A percentile compares a stretch with the other conserved stretches of the same genome.
phyloP scores from a whole-genome alignment of 2,797 vertebrate genomes.

The Sternotherus odoratus region DNA sequence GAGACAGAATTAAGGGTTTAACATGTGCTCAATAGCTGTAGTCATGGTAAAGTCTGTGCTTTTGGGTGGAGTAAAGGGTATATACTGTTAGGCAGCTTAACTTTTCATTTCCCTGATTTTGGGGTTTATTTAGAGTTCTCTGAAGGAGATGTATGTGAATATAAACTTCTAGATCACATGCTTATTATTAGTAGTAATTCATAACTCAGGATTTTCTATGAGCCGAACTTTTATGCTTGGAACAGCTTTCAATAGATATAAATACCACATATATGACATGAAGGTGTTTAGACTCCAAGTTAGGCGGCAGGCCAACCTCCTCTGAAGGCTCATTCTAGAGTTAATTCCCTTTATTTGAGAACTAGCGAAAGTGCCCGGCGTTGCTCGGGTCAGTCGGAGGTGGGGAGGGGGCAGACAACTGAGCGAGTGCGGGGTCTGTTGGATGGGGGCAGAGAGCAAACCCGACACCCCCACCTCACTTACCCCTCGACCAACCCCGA shows the following conservation, averaged over 20 bases:
- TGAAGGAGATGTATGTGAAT: not conserved
- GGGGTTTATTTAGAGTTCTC: not conserved
- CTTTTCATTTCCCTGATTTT: not conserved
- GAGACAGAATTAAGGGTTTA: no score
- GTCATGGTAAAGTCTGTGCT: not conserved
- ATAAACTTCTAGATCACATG: not conserved
- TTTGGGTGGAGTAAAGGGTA: not conserved
- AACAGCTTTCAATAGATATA: not conserved
- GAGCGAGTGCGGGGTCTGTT: no score
- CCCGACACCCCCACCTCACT: no score
- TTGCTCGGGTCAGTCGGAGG: no score
- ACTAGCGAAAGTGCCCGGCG: no score
- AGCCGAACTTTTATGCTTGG: not conserved
- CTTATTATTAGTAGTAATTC: not conserved
- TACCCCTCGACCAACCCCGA: no score
- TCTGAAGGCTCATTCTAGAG: conserved; percentile 14
- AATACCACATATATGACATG: not conserved
- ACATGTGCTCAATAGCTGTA: not conserved
- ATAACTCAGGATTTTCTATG: not conserved
- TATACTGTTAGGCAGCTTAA: not conserved
- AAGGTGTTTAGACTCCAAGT: conserved; percentile 13
- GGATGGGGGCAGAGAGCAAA: no score
- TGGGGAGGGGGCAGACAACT: no score
- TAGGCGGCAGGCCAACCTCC: not conserved
- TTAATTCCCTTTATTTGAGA: conserved; percentile 13